These are phyloP conservation scores for Coptotermes formosanus DNA, from an alignment of 1,140 invertebrate species.

Conservation along the genomic window DNA sequence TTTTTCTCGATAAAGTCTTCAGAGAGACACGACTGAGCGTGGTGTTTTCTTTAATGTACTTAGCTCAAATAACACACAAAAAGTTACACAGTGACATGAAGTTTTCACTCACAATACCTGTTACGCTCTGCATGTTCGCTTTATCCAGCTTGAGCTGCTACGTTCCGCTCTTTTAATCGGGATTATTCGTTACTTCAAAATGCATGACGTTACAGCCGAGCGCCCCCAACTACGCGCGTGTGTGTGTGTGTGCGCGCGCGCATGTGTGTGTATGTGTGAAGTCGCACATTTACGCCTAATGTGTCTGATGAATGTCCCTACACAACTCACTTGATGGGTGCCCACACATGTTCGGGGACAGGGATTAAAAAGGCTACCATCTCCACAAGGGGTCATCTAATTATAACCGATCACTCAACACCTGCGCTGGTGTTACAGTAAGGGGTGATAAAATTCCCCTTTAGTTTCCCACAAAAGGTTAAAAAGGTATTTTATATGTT, in stretches of 20 bases:
- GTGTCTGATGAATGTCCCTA: background rate
- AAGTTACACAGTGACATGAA: too few species aligned
- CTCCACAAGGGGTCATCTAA: background rate
- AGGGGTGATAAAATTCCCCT: background rate
- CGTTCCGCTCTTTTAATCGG: background rate
- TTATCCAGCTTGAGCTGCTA: background rate
- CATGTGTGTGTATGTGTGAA: background rate
- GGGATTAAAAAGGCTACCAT: background rate
- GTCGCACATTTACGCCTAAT: background rate
- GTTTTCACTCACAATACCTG: background rate
- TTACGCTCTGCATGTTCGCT: too few species aligned
- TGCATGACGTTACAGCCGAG: background rate
- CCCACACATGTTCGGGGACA: background rate
- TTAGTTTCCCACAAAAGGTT: too few species aligned
- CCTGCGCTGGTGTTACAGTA: background rate
- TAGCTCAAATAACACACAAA: too few species aligned
- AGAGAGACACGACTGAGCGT: too few species aligned
- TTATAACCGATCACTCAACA: background rate
- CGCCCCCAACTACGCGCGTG: background rate
- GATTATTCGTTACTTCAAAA: background rate
- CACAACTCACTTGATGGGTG: background rate
- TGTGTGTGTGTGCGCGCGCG: background rate
- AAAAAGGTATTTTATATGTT: too few species aligned
- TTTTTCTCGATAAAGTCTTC: too few species aligned
- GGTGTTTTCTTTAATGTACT: too few species aligned